Evolutionary conservation across 2,113 vertebrate species (phyloP).

Genomic region (Halichoerus grypus): DNA sequence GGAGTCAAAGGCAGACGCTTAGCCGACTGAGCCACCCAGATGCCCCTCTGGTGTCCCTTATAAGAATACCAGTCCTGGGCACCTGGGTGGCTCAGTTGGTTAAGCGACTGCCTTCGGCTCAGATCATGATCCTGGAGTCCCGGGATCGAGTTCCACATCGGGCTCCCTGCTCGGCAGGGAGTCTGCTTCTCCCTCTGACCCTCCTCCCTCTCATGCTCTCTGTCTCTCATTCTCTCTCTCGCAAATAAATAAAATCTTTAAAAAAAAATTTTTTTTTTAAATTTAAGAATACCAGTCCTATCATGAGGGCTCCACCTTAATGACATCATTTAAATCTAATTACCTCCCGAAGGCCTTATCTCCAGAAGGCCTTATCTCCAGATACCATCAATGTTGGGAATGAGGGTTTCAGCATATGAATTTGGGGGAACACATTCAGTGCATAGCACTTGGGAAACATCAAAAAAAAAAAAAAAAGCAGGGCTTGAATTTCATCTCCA

Average conservation of each 20-base stretch:
- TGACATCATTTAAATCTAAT: not conserved
- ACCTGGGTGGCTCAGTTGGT: no score
- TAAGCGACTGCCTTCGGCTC: no score
- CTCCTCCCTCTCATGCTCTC: no score
- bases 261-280: no score
- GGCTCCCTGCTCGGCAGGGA: no score
- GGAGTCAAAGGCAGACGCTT: not conserved
- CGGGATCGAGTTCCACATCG: no score
- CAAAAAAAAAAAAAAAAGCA: not conserved
- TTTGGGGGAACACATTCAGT: not conserved
- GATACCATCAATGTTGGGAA: not conserved
- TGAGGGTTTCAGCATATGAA: not conserved
- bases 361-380: not conserved
- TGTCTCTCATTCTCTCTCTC: no score
- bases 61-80: not conserved
- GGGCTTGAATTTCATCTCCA: not conserved
- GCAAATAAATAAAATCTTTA: no score
- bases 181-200: no score
- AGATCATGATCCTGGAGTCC: no score
- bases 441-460: not conserved
- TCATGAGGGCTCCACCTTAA: rapidly evolving
- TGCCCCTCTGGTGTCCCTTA: not conserved
- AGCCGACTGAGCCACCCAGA: not conserved
- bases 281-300: not conserved
- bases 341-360: not conserved